A percentile compares a stretch with the other conserved stretches of the same genome.
Evolutionary conservation across 53 echinoderm and acorn worm genomes (phyloP).

Genomic region (Zoroaster sp.): DNA sequence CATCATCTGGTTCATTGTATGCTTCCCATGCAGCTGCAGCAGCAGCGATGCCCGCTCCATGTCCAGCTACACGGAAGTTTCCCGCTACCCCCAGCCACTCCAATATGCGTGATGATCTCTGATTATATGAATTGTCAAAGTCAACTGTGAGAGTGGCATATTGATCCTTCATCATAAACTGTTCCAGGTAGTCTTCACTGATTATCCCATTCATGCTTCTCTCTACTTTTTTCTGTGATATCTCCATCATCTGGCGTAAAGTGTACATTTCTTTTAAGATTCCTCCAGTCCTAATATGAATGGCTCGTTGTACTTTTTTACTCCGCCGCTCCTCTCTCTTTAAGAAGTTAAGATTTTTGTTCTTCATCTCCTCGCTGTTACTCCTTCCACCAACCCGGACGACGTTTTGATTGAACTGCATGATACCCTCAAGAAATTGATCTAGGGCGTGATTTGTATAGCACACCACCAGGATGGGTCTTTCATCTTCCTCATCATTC

Average conservation of each 20-base stretch:
- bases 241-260: conserved; percentile 50
- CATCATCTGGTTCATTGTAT: conserved; percentile 15
- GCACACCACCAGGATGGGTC: conserved; percentile 82
- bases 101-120: background rate
- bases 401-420: conserved; percentile 65
- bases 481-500: conserved; percentile 11
- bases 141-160: conserved; percentile 48
- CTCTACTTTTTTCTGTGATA: conserved; percentile 40
- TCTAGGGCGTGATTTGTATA: conserved; percentile 94
- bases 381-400: conserved; percentile 91
- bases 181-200: conserved; percentile 52
- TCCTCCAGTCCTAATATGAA: conserved; percentile 16
- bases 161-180: conserved; percentile 67
- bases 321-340: conserved; percentile 39
- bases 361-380: conserved; percentile 71
- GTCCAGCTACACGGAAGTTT: conserved; percentile 21
- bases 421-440: conserved; percentile 90
- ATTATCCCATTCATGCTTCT: conserved; percentile 66
- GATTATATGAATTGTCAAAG: background rate
- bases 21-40: conserved; percentile 34
- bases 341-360: conserved; percentile 70
- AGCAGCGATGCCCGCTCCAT: background rate
- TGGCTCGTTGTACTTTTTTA: background rate
- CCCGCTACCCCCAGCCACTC: conserved; percentile 44
- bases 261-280: conserved; percentile 45